Percentiles rank a stretch among this genome's conserved stretches.
Evolutionary conservation across 2,113 vertebrate species (phyloP).

Genomic region (Myodes glareolus): DNA sequence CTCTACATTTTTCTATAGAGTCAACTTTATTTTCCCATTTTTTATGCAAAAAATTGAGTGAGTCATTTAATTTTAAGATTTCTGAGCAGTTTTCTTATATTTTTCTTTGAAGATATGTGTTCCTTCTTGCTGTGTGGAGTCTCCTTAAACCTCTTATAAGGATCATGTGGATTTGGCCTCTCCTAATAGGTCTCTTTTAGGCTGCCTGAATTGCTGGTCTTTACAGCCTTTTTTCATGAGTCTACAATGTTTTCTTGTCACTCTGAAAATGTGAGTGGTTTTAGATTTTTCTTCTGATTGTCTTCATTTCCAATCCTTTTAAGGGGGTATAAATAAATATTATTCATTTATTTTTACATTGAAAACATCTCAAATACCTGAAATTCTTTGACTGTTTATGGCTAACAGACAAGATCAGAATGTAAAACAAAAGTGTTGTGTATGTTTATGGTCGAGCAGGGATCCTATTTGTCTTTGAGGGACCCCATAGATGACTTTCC

Average conservation of each 20-base stretch:
- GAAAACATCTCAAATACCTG: not conserved
- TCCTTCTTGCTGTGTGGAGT: not conserved
- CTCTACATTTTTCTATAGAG: not conserved
- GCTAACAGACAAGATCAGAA: not conserved
- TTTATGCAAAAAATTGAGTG: not conserved
- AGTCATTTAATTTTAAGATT: not conserved
- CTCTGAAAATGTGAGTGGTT: not conserved
- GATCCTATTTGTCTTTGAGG: not conserved
- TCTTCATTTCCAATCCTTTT: not conserved
- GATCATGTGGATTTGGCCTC: not conserved
- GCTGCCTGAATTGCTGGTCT: not conserved
- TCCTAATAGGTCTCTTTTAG: not conserved
- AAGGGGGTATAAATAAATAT: not conserved
- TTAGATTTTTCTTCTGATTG: not conserved
- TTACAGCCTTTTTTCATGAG: not conserved
- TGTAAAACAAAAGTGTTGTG: not conserved
- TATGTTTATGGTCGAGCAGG: not conserved
- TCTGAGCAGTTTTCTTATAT: not conserved
- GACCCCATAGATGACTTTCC: not conserved
- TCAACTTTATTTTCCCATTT: not conserved
- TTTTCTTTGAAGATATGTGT: not conserved
- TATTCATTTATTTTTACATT: not conserved
- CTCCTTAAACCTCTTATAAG: not conserved
- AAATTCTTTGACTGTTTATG: not conserved
- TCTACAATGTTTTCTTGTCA: not conserved